Evolutionary conservation across 2,797 vertebrate species (phyloP), one percentile per base, ranked within the genome.

Genomic region (Arvicola amphibius): DNA sequence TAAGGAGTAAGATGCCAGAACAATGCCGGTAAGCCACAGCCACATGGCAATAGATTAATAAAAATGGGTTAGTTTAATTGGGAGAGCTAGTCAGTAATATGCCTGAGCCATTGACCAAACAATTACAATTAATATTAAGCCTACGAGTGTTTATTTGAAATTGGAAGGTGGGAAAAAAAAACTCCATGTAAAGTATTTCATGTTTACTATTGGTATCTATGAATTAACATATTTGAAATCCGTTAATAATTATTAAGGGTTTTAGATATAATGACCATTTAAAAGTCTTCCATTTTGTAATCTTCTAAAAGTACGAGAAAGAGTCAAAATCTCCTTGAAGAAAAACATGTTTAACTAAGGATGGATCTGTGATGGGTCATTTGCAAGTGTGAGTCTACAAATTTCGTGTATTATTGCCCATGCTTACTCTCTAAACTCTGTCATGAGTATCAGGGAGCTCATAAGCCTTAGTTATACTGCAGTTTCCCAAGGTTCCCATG

Each of bases 191-290:
- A 59, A 23, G 21, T 59, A 23, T 74, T 88, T 3, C 37, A 56
- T 78, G 19, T 74, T 95, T 95, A n/a, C 25, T 83, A 6, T 27
- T 79, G 13, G 27, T 56, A n/a, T 65, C 53, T 92, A 11, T 77
- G 69, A 90, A 21, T 92, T 63, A 63, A 77, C 25, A 84, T 53
- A 34, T 56, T 63, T 92, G 61, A 92, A 97, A 94, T 76, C 27
- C 78, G 6, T 71, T 43, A 51, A 21, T 91, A 34, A 92, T 29
- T 79, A 1, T 29, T 46, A 92, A 12, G 11, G 87, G 92, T 92
- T 67, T 17, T 61, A 88, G 53, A 81, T 19, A 69, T 13, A 67
- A 16, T 14, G n/a, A 61, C 59, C 43, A 0, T 77, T 92, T 21
- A 46, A 86, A 95, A 85, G 61, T 88, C 93, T 77, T 77, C 37